Conservation (phyloP, 1,140 invertebrate species). For the Orchestia grillus region DNA sequence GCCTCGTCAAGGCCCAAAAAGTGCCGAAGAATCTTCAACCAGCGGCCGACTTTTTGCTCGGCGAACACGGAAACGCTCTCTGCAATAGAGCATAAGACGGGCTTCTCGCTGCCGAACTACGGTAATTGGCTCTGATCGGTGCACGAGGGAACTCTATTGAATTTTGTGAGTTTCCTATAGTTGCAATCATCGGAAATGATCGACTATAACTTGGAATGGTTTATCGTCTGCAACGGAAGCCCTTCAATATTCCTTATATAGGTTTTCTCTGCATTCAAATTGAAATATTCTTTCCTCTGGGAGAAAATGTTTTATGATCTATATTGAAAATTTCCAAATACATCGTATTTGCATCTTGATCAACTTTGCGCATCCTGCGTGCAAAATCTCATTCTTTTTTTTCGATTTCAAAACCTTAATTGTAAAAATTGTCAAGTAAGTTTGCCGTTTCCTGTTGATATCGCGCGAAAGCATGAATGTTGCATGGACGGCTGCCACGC, state of each 20-base stretch:
- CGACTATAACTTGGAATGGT: background rate
- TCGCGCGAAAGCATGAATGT: too few species aligned
- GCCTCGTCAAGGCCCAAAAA: background rate
- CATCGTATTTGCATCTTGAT: too few species aligned
- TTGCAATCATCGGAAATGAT: slow-evolving; percentile 32
- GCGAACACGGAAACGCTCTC: background rate
- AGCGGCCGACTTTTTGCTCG: background rate
- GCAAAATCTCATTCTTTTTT: too few species aligned
- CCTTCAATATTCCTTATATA: background rate
- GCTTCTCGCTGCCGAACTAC: background rate
- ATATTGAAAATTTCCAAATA: too few species aligned
- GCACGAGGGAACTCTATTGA: background rate
- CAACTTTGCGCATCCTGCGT: too few species aligned
- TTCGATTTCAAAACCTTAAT: too few species aligned
- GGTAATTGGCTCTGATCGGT: background rate
- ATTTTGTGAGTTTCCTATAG: slow-evolving; percentile 29
- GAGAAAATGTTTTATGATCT: too few species aligned
- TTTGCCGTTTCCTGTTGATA: too few species aligned
- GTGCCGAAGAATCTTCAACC: background rate
- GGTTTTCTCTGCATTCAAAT: background rate
- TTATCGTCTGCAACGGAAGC: background rate
- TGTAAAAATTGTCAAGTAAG: too few species aligned
- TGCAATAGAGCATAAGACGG: background rate
- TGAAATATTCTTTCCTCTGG: too few species aligned
- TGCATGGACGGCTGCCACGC: too few species aligned